phyloP scores from a whole-genome alignment of 1,140 invertebrate species.

The Holotrichia oblita region DNA sequence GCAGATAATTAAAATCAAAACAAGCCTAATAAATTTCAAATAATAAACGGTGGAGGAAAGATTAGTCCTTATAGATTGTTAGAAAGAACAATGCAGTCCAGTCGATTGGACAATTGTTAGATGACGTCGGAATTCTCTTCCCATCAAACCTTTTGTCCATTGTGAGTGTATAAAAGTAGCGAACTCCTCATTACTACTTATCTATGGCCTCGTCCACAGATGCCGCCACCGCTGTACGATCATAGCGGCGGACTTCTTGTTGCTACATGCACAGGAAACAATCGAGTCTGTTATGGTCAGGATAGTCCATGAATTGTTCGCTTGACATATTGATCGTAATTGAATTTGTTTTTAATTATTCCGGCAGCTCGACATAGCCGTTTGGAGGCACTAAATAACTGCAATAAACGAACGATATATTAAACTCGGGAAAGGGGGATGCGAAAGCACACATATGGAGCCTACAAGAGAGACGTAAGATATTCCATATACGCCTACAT shows the following conservation, averaged over 20 bases:
- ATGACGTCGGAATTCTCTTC: slow-evolving; percentile 21
- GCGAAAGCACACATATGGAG: neutral
- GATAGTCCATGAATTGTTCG: neutral
- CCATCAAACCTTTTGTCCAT: slow-evolving; percentile 22
- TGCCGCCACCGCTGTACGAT: neutral
- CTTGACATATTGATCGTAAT: slow-evolving; percentile 19
- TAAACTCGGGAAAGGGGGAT: neutral
- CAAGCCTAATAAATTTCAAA: slow-evolving; percentile 17
- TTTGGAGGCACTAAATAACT: neutral
- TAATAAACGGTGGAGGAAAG: slow-evolving; percentile 17
- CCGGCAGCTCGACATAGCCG: neutral
- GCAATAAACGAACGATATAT: neutral
- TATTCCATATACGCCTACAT: too few relatives aligned
- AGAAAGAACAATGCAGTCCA: slow-evolving; percentile 27
- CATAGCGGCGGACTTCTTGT: neutral
- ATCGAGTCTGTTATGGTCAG: neutral
- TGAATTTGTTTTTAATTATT: slow-evolving; percentile 35
- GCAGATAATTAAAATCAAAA: slow-evolving; percentile 12
- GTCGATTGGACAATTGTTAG: neutral
- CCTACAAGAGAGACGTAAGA: neutral
- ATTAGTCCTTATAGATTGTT: slow-evolving; percentile 10
- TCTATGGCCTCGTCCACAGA: slow-evolving; percentile 2
- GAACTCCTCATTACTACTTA: slow-evolving; percentile 29
- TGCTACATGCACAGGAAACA: slow-evolving; percentile 9
- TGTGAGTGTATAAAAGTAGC: slow-evolving; percentile 18